A percentile compares a stretch with the other conserved stretches of the same genome.
These are phyloP conservation scores for Petrosia ficiformis DNA, from an alignment of 37 sponge, comb jelly and placozoan genomes.

Conservation along the genomic window DNA sequence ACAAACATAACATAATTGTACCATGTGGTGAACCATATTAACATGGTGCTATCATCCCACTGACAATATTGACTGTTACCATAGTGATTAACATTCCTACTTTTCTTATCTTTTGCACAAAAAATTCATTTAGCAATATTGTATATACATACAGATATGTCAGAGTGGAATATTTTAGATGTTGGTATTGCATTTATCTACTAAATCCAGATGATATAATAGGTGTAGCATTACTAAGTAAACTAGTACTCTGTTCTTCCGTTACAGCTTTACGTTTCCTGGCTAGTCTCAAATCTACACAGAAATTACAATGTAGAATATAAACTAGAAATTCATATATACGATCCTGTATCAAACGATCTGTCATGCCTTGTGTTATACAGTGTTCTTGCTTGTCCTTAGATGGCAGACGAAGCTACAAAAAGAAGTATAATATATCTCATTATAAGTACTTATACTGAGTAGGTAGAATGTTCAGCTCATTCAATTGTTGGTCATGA, in stretches of 20 bases:
- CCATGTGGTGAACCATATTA: too few relatives aligned
- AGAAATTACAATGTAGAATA: constrained; percentile 30
- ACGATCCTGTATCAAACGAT: constrained; percentile 50
- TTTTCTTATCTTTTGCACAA: too few relatives aligned
- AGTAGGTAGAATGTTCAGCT: too few relatives aligned
- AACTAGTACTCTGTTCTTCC: constrained; percentile 27
- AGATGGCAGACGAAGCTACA: constrained; percentile 56
- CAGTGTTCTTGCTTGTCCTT: constrained; percentile 28
- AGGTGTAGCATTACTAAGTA: constrained; percentile 39
- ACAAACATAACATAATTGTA: too few relatives aligned
- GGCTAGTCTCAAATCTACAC: constrained; percentile 5
- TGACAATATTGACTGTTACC: too few relatives aligned
- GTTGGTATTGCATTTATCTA: constrained; percentile 44
- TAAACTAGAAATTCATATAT: constrained; percentile 42
- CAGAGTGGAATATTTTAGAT: constrained; percentile 49
- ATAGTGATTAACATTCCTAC: too few relatives aligned
- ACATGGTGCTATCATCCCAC: too few relatives aligned
- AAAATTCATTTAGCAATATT: too few relatives aligned
- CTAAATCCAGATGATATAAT: constrained; percentile 61
- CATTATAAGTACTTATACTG: not conserved
- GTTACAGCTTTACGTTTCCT: constrained; percentile 30
- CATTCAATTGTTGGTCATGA: constrained; percentile 56
- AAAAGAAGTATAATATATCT: not conserved
- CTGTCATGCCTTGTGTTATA: constrained; percentile 57
- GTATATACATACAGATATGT: constrained; percentile 20